These are phyloP conservation scores for Pyrrhosoma nymphula DNA, from an alignment of 2,888 invertebrate genomes.

Conservation along the genomic window DNA sequence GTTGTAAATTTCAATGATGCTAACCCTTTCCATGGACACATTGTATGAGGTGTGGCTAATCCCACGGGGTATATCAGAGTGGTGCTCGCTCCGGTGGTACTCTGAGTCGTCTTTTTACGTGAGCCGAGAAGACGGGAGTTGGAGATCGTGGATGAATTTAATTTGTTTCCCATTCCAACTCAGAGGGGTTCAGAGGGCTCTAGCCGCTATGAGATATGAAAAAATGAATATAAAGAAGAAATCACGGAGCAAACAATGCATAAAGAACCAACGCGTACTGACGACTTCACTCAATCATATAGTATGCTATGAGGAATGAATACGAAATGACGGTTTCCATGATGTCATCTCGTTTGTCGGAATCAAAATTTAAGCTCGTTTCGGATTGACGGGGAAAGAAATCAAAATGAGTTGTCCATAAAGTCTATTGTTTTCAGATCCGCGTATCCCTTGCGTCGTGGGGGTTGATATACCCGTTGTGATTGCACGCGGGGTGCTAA, in stretches of 20 bases:
- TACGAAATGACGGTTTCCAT: constrained; percentile 32
- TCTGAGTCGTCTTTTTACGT: no score
- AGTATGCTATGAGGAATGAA: background rate
- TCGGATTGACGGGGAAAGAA: background rate
- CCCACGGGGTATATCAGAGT: no score
- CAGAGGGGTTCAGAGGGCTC: background rate
- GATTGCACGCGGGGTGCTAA: background rate
- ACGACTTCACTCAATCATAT: background rate
- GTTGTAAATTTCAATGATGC: no score
- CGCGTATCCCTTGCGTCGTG: no score
- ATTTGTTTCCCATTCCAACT: no score
- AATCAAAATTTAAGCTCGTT: constrained; percentile 33
- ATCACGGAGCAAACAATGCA: constrained; percentile 33
- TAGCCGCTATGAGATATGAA: background rate
- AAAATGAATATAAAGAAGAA: no score
- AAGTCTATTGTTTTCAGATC: no score
- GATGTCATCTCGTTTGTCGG: constrained; percentile 31
- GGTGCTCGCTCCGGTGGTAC: no score
- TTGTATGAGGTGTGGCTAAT: no score
- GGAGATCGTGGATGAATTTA: no score
- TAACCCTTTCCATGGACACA: no score
- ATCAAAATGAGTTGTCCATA: background rate
- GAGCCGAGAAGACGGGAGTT: no score
- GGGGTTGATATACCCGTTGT: background rate
- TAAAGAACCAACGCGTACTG: background rate